Percentiles rank a stretch among this genome's conserved stretches.
These are phyloP conservation scores for Nesogale talazaci DNA, from an alignment of 2,113 vertebrate species.

Conservation along the genomic window DNA sequence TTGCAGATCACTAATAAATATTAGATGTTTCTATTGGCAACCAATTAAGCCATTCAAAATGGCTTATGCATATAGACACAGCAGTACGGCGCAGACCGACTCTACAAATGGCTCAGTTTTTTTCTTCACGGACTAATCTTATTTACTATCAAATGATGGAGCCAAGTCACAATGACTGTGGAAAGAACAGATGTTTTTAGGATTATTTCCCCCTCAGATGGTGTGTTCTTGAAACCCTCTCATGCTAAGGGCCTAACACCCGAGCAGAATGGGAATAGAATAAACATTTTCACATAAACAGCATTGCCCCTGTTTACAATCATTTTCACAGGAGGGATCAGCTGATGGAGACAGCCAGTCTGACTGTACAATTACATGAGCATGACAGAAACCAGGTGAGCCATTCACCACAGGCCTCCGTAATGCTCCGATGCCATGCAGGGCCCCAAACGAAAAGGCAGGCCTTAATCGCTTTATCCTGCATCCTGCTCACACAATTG, in stretches of 20 bases:
- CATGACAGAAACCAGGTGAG: conserved; percentile 53
- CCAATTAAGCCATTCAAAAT: conserved; percentile 62
- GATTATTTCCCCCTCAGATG: conserved; percentile 59
- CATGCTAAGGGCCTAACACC: conserved; percentile 28
- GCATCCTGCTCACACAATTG: conserved; percentile 20
- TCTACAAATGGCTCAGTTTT: conserved; percentile 46
- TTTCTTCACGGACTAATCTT: conserved; percentile 70
- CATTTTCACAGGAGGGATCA: conserved; percentile 13
- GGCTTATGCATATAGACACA: conserved; percentile 43
- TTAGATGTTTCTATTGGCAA: conserved; percentile 74
- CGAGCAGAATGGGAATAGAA: conserved; percentile 40
- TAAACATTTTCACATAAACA: conserved; percentile 50
- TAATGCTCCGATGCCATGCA: not conserved
- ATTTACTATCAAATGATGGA: conserved; percentile 64
- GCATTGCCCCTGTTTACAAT: conserved; percentile 18
- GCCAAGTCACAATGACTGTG: conserved; percentile 58
- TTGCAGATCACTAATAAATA: conserved; percentile 73
- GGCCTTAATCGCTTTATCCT: not conserved
- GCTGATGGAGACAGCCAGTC: not conserved
- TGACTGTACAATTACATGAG: not conserved
- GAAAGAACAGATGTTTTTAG: conserved; percentile 71
- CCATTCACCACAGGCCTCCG: not conserved
- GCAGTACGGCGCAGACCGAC: conserved; percentile 1
- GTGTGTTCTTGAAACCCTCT: conserved; percentile 56
- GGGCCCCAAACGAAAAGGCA: not conserved